Evolutionary conservation across 2,113 vertebrate species (phyloP).

Genomic region (Spea bombifrons): DNA sequence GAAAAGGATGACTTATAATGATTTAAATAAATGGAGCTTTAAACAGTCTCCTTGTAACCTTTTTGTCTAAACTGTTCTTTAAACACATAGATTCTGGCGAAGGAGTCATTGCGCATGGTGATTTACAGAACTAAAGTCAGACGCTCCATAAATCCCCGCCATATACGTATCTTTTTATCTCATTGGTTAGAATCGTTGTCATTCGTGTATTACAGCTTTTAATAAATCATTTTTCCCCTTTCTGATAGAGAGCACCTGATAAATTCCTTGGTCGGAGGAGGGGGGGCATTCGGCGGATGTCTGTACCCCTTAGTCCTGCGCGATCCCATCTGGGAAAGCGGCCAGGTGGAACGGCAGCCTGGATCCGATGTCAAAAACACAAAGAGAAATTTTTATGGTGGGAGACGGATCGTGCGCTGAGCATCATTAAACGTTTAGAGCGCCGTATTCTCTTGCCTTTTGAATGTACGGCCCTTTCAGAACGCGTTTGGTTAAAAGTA

Average conservation of each 20-base stretch:
- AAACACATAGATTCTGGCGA: too few species aligned
- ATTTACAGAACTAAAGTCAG: too few species aligned
- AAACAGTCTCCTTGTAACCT: too few species aligned
- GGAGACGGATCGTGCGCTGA: constrained; percentile 9
- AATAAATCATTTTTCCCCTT: neutral
- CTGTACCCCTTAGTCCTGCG: neutral
- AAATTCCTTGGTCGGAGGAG: neutral
- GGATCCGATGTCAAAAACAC: constrained; percentile 22
- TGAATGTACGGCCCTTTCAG: neutral
- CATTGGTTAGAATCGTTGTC: too few species aligned
- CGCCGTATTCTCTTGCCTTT: neutral
- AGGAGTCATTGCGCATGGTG: too few species aligned
- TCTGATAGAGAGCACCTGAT: neutral
- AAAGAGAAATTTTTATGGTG: constrained; percentile 17
- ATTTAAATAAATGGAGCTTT: too few species aligned
- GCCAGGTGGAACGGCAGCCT: constrained; percentile 18
- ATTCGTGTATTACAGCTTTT: neutral
- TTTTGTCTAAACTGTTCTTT: too few species aligned
- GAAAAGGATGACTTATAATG: too few species aligned
- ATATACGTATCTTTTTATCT: too few species aligned
- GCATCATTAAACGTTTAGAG: constrained; percentile 35
- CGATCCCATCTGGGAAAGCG: constrained; percentile 12
- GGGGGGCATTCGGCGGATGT: neutral
- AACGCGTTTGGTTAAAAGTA: too few species aligned
- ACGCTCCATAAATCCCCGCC: too few species aligned